These are phyloP conservation scores for Boloria selene DNA, from an alignment of 2,888 invertebrate species.

Conservation along the genomic window DNA sequence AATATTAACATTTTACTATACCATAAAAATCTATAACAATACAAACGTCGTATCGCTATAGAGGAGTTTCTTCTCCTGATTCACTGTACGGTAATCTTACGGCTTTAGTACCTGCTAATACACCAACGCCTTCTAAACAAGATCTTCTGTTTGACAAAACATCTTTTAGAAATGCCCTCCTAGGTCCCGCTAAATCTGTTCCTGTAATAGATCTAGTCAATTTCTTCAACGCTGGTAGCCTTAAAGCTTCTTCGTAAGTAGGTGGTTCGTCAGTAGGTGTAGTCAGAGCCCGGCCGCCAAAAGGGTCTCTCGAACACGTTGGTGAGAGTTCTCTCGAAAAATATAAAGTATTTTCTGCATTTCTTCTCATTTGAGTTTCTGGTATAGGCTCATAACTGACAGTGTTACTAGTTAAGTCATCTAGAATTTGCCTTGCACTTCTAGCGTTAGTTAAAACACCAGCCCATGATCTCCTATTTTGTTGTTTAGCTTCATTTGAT, in stretches of 20 bases:
- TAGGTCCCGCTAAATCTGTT: conserved; percentile 76
- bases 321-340: conserved; percentile 72
- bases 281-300: conserved; percentile 80
- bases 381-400: conserved; percentile 67
- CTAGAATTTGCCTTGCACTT: conserved; percentile 72
- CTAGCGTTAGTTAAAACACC: conserved; percentile 68
- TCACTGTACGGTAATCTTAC: conserved; percentile 70
- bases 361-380: conserved; percentile 56
- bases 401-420: conserved; percentile 62
- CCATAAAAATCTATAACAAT: conserved; percentile 63
- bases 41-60: conserved; percentile 62
- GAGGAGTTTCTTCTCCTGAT: conserved; percentile 72
- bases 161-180: conserved; percentile 76
- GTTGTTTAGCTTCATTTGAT: conserved; percentile 64
- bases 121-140: conserved; percentile 74
- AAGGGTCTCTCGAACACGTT: conserved; percentile 83
- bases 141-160: conserved; percentile 76
- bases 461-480: conserved; percentile 74
- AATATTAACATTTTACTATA: conserved; percentile 64
- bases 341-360: conserved; percentile 62
- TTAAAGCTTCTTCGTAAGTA: conserved; percentile 85
- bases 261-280: conserved; percentile 83
- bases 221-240: conserved; percentile 81
- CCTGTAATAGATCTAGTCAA: conserved; percentile 84
- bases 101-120: conserved; percentile 69